Base-by-base conservation (phyloP, 2,888 invertebrate genomes). In the Oscheius sp. region DNA sequence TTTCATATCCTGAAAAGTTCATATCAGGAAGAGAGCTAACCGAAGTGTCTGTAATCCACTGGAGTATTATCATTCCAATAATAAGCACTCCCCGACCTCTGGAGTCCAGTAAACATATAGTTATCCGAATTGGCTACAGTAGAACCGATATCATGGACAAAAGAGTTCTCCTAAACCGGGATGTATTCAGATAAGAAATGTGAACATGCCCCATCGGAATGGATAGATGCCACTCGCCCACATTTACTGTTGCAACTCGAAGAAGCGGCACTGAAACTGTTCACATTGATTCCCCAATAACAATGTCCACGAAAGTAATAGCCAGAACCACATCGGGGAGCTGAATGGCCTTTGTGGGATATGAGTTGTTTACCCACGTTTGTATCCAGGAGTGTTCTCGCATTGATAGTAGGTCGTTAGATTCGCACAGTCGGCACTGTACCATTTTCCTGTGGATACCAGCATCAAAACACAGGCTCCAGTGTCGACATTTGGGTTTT, bases 381-480 rank as follows among this genome's bases (percentile, higher is more conserved):
- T 47, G 47, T 24, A 24, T 12, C 24, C 24, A 2, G 47, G 47
- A 12, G 47, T 47, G 12, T 12, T 12, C 12, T 20, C 9, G 12
- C 47, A 47, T 3, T 9, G 22, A 47, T 4, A 47, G 20, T 14
- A 20, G 3, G 24, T 20, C 12, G 14, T 14, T 22, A 20, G n/a
- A 9, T 30, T 12, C 5, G 54, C 36, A 24, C 54, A 54, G 20
- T 30, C 32, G 20, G 20, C n/a, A 9, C 54, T 54, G 32, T 33
- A 54, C 54, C 54, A 54, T 2, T 33, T 17, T 33, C 54, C 54
- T 22, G 54, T 54, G n/a, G 17, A 22, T 3, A 30, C 28, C 12
- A 14, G 22, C 54, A 54, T n/a, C 9, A 33, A 54, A 24, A 54
- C 33, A 33, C 54, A 54, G 20, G 54, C 14, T n/a, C 54, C 54